Evolutionary conservation across 2,888 invertebrate species (phyloP).

Genomic region (Tetragonisca angustula): DNA sequence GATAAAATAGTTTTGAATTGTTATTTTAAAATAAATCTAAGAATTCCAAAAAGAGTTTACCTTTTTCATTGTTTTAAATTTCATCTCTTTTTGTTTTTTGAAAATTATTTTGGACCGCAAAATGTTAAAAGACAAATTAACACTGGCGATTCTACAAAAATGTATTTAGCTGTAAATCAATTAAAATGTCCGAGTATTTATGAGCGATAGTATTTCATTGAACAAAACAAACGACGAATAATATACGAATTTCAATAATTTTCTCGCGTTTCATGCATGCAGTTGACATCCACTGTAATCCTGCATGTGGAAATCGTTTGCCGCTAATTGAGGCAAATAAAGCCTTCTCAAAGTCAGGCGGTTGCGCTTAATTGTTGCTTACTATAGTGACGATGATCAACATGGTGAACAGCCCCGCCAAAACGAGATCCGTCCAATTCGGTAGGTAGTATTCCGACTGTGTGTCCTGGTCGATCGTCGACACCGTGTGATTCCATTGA

Average conservation of each 20-base stretch:
- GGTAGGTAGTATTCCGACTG: conserved; percentile 70
- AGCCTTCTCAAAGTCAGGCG: neutral
- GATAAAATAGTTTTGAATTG: too few species aligned
- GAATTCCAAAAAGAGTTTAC: too few species aligned
- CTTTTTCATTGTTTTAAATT: too few species aligned
- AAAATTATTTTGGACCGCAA: too few species aligned
- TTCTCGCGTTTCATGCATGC: neutral
- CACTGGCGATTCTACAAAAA: neutral
- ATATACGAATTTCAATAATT: neutral
- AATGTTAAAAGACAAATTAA: neutral
- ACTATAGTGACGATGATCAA: conserved; percentile 83
- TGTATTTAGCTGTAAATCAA: neutral
- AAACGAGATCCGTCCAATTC: conserved; percentile 79
- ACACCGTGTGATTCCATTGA: conserved; percentile 64
- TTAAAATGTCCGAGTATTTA: neutral
- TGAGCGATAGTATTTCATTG: neutral
- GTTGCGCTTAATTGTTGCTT: conserved; percentile 61
- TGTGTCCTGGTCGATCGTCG: conserved; percentile 44
- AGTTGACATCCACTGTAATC: neutral
- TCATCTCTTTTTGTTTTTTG: too few species aligned
- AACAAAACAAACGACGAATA: neutral
- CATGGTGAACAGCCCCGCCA: conserved; percentile 80
- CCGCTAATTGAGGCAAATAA: neutral
- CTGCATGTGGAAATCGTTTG: neutral
- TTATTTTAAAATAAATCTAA: too few species aligned